Evolutionary conservation across 2,888 invertebrate genomes (phyloP).

Genomic region (Abrostola triplasia): DNA sequence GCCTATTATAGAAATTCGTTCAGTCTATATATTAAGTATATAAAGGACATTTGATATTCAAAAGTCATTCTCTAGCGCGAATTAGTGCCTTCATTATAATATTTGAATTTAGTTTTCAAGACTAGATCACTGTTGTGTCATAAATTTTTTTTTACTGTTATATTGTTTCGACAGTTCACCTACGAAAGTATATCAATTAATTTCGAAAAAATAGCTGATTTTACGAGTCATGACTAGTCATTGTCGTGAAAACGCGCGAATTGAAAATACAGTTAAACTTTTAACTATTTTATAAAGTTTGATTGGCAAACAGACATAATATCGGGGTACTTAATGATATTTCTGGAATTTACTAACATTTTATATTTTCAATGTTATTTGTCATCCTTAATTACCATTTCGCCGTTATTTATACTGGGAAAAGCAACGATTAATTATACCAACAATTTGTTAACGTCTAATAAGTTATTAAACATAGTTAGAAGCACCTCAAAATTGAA

Average conservation of each 20-base stretch:
- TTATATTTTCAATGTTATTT: constrained; percentile 35
- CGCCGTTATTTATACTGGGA: constrained; percentile 34
- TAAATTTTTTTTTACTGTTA: constrained; percentile 8
- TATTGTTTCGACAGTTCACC: not conserved
- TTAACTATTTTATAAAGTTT: constrained; percentile 2
- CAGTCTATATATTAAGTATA: constrained; percentile 17
- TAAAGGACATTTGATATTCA: constrained; percentile 27
- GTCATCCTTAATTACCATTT: constrained; percentile 21
- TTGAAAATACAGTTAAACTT: not conserved
- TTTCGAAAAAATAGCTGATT: not conserved
- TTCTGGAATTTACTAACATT: constrained; percentile 5
- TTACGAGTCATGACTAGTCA: not conserved
- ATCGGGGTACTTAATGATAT: not conserved
- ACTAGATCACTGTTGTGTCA: constrained; percentile 14
- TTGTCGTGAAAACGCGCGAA: not conserved
- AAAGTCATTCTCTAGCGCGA: constrained; percentile 29
- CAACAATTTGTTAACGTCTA: constrained; percentile 45
- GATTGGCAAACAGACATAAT: not conserved
- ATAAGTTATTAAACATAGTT: constrained; percentile 28
- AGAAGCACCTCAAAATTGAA: not conserved
- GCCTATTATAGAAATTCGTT: constrained; percentile 39
- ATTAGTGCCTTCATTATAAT: constrained; percentile 13
- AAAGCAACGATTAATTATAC: constrained; percentile 37
- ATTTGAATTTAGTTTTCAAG: constrained; percentile 16
- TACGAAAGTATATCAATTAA: not conserved